Evolutionary conservation across 1,140 invertebrate genomes (phyloP).

Genomic region (Harpegnathos saltator): DNA sequence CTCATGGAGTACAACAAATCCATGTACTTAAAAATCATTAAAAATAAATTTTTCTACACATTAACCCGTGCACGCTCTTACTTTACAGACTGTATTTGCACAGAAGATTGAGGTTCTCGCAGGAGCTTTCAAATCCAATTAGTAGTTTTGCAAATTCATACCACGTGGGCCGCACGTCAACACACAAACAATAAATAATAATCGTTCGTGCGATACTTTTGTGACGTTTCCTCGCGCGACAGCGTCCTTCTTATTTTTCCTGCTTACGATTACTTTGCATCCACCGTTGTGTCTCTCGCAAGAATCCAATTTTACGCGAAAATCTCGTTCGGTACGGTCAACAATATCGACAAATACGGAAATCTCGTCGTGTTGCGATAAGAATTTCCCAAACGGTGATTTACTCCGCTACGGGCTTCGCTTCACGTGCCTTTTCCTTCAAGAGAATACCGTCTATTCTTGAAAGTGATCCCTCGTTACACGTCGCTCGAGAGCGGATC

Average conservation of each 20-base stretch:
- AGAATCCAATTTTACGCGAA: not conserved
- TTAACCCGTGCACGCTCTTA: too few species aligned
- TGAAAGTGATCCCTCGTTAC: not conserved
- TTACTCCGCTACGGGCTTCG: not conserved
- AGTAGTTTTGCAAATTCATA: not conserved
- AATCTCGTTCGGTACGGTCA: not conserved
- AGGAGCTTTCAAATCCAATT: not conserved
- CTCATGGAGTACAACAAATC: too few species aligned
- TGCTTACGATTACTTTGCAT: not conserved
- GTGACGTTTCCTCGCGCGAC: too few species aligned
- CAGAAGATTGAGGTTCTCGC: not conserved
- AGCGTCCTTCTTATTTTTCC: not conserved
- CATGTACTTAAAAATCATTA: too few species aligned
- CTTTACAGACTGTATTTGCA: too few species aligned
- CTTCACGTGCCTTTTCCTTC: not conserved
- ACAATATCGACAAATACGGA: not conserved
- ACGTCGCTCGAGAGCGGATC: not conserved
- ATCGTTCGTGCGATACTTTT: not conserved
- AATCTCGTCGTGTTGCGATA: not conserved
- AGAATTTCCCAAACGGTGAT: not conserved
- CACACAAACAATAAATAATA: conserved; percentile 15
- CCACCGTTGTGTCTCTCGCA: not conserved
- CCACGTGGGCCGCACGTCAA: not conserved
- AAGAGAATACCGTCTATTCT: not conserved
- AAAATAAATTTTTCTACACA: too few species aligned